Evolutionary conservation across 2,888 invertebrate genomes (phyloP), one percentile per base, ranked within the genome.

Genomic region (Lasioglossum zephyrum): DNA sequence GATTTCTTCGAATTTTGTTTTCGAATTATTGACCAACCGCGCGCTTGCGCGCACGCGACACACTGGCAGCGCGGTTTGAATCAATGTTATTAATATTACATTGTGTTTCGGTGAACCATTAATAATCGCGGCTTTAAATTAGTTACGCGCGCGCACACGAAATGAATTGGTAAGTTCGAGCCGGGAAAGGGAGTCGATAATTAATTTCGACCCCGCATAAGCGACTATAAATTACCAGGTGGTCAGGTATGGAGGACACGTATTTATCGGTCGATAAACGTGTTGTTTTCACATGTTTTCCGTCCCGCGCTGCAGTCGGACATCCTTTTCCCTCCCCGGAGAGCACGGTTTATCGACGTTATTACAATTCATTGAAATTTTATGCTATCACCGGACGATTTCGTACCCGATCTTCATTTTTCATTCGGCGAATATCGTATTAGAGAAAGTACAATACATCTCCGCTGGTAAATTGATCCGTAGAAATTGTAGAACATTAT

Each of bases 41-140:
- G 74, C 16, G 72, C 53, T 0, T 9, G 22, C 22, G 53, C 53
- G 22, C 8, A 2, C 57, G 41, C 66, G 22, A 13, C 22, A 2
- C 57, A 31, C 39, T 9, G 63, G 44, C 9, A 18, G 4, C n/a
- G 41, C 47, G 60, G 69, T 41, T 77, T 44, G 73, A 79, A 86
- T 87, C 82, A 88, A 83, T 79, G 79, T 80, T 86, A 87, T 83
- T 88, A 87, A 86, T 86, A 81, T 82, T 87, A 86, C 83, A 86
- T 82, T 88, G 83, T 82, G 81, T 79, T 85, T 69, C 87, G 49
- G 9, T 60, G 77, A 22, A 70, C 85, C 83, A 87, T 88, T 87
- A 88, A 88, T 87, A 87, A 88, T 87, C 76, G 74, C 69, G 57
- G 83, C 76, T 83, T 70, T 85, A 86, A 85, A 88, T 88, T 88